Base-by-base conservation (phyloP, 2,113 vertebrate species). In the Haliaeetus leucogaster region DNA sequence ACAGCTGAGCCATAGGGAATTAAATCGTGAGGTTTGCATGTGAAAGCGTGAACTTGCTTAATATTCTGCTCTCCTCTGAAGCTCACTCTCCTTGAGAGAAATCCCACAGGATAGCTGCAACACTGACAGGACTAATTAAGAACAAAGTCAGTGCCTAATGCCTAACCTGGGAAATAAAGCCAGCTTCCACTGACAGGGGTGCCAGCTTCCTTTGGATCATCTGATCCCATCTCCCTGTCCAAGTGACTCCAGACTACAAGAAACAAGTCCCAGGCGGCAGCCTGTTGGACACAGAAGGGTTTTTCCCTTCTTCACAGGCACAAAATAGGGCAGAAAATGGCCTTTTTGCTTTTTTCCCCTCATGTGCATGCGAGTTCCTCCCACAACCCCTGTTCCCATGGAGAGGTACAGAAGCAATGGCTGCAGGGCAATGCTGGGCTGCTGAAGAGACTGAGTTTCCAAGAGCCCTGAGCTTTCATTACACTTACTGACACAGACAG, bases 1-100 rank as follows among this genome's bases (percentile, higher is more conserved):
- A 0, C 43, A 47, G 45, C 7, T 1, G 4, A 47, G 30, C 25
- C 4, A 0, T 1, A 12, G 62, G 86, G 38, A 71, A 65, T 56
- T 7, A 30, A 82, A 92, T 12, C 58, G 26, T 4, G 26, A 67
- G 25, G 25, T 38, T 1, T 2, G 4, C 23, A 10, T 0, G 23
- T 9, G 23, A 86, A 34, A 77, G 42, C 0, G 1, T 53, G 74
- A 47, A 22, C 29, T 79, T 19, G 27, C 11, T 47, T 23, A 32
- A 86, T 38, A 58, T 21, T 72, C 89, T 71, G 53, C 63, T 80
- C 89, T 32, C 73, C 34, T 34, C n/a, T 59, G 76, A 83, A 82
- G 32, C 67, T 84, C 59, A 8, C 16, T 18, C 80, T 91, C 38
- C 86, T 62, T 0, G 1, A 29, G 63, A 70, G 68, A 43, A 89